These are phyloP conservation scores for Mallotus villosus DNA, from an alignment of 2,797 vertebrate genomes.

Conservation along the genomic window DNA sequence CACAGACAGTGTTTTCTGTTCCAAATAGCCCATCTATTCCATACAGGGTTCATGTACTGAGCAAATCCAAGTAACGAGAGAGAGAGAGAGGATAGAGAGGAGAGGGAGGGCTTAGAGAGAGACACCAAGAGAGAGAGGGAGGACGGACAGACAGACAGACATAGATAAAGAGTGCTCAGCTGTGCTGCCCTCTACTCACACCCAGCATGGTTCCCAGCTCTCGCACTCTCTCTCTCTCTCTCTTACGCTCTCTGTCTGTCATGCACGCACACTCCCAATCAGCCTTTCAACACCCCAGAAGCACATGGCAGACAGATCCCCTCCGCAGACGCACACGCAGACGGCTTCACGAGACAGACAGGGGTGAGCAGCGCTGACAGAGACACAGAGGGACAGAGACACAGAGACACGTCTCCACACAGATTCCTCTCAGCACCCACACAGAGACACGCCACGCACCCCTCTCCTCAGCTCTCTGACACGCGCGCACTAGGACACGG, in stretches of 20 bases:
- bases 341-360: too few species aligned
- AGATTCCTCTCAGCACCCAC: too few species aligned
- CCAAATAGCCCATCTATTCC: conserved; percentile 17
- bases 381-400: conserved; percentile 8
- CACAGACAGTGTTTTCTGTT: not conserved
- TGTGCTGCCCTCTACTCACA: conserved; percentile 56
- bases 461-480: conserved; percentile 50
- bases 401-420: conserved; percentile 11
- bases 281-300: conserved; percentile 11
- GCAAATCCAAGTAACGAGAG: conserved; percentile 7
- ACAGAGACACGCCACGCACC: conserved; percentile 18
- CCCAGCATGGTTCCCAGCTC: conserved; percentile 54
- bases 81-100: not conserved
- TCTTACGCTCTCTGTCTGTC: conserved; percentile 10
- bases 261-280: conserved; percentile 40
- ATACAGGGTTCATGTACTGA: conserved; percentile 14
- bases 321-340: too few species aligned
- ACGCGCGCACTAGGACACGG: conserved; percentile 75
- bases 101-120: conserved; percentile 8
- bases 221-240: conserved; percentile 34
- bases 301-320: too few species aligned
- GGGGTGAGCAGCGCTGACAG: conserved; percentile 8
- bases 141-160: conserved; percentile 27
- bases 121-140: conserved; percentile 18
- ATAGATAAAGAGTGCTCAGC: conserved; percentile 59